Evolutionary conservation across 2,113 vertebrate genomes (phyloP).

Genomic region (Alaudala cheleensis): DNA sequence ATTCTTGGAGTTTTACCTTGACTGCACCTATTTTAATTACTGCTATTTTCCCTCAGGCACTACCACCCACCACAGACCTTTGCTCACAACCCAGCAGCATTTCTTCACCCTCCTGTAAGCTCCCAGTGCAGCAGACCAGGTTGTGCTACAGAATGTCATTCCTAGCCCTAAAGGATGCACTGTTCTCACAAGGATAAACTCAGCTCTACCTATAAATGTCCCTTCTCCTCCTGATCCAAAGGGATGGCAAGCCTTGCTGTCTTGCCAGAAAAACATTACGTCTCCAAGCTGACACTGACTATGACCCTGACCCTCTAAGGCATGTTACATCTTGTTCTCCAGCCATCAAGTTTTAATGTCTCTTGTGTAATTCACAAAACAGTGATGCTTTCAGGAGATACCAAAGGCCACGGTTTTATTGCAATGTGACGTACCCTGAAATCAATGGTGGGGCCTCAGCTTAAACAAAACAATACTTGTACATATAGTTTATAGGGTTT

Average conservation of each 20-base stretch:
- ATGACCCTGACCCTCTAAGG: constrained; percentile 37
- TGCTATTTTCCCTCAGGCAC: not conserved
- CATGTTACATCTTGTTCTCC: constrained; percentile 53
- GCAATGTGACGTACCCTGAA: not conserved
- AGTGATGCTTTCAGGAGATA: constrained; percentile 36
- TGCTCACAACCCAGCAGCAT: not conserved
- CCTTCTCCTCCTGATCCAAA: not conserved
- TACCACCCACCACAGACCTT: not conserved
- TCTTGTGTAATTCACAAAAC: not conserved
- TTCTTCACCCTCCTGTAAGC: not conserved
- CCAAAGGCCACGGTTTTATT: not conserved
- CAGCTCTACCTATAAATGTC: constrained; percentile 30
- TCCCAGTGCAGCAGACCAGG: not conserved
- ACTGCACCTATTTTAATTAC: not conserved
- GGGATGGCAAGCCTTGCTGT: not conserved
- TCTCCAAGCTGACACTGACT: constrained; percentile 8
- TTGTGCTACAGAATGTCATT: not conserved
- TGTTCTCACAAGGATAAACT: not conserved
- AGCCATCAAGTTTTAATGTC: not conserved
- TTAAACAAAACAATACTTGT: constrained; percentile 7
- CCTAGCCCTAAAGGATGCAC: not conserved
- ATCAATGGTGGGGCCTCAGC: not conserved
- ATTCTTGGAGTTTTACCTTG: not conserved
- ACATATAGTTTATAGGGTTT: not conserved
- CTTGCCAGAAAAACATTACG: constrained; percentile 42